Conservation (phyloP, 2,797 vertebrate genomes). For the Karalla daura region DNA sequence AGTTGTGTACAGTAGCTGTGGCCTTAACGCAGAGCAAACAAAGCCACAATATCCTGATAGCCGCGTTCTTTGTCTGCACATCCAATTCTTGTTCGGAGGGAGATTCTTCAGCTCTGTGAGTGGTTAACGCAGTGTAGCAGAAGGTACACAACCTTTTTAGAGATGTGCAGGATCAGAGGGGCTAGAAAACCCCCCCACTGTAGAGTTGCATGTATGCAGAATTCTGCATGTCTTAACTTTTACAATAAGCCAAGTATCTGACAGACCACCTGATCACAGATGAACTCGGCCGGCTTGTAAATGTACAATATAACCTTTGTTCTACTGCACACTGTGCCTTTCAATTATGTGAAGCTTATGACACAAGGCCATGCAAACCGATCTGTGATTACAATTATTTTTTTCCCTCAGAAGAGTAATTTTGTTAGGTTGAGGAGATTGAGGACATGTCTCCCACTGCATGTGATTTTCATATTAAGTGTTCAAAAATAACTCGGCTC, state of each 20-base stretch:
- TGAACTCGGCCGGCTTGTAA: conserved; percentile 40
- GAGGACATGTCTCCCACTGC: not conserved
- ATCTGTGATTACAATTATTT: conserved; percentile 28
- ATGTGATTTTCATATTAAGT: conserved; percentile 3
- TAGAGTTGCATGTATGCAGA: conserved; percentile 11
- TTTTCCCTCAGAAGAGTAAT: conserved; percentile 7
- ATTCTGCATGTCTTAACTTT: conserved; percentile 22
- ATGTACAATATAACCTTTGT: conserved; percentile 70
- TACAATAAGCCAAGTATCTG: conserved; percentile 40
- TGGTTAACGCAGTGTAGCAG: not conserved
- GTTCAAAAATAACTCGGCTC: conserved; percentile 3
- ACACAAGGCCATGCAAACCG: conserved; percentile 29
- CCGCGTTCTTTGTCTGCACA: no score
- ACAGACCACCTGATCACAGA: conserved; percentile 56
- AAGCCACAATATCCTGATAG: not conserved
- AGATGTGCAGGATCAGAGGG: not conserved
- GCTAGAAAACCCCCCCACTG: not conserved
- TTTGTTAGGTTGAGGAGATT: conserved; percentile 6
- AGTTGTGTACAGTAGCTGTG: not conserved
- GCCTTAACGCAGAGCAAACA: not conserved
- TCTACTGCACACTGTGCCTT: conserved; percentile 33
- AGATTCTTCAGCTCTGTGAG: not conserved
- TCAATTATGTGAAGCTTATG: conserved; percentile 45
- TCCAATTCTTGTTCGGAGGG: no score
- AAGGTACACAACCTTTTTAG: not conserved